These are phyloP conservation scores for Nomada lathburiana DNA, from an alignment of 2,888 invertebrate genomes.

Conservation along the genomic window DNA sequence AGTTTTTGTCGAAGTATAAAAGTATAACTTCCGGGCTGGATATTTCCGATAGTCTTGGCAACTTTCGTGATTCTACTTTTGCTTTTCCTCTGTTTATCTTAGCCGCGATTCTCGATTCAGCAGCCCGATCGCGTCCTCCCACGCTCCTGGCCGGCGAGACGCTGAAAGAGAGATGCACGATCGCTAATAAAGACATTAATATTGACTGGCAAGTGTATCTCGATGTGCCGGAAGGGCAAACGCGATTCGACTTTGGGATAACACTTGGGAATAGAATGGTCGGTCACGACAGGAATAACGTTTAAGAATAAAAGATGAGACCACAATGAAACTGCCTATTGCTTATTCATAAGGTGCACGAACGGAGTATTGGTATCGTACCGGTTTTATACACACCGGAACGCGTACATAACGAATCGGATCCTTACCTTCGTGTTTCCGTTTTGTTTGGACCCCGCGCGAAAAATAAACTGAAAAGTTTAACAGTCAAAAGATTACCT, in stretches of 20 bases:
- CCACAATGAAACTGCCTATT: conserved; percentile 71
- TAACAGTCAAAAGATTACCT: neutral
- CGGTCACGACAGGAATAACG: conserved; percentile 80
- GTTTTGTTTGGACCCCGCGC: conserved; percentile 18
- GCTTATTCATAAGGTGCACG: conserved; percentile 71
- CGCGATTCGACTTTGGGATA: conserved; percentile 74
- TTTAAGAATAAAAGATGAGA: conserved; percentile 77
- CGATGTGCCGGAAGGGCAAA: conserved; percentile 73
- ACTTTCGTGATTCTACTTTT: conserved; percentile 40
- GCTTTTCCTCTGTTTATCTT: conserved; percentile 56
- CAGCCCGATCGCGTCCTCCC: conserved; percentile 33
- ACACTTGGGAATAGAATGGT: conserved; percentile 78
- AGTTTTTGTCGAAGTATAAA: conserved; percentile 40
- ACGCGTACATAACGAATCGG: conserved; percentile 54
- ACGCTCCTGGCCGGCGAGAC: conserved; percentile 42
- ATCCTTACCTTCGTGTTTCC: conserved; percentile 38
- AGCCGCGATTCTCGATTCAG: conserved; percentile 21
- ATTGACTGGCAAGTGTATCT: conserved; percentile 79
- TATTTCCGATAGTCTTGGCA: conserved; percentile 1
- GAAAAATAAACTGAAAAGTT: conserved; percentile 24
- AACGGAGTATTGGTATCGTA: conserved; percentile 60
- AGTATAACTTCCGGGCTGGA: conserved; percentile 27
- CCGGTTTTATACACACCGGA: conserved; percentile 55
- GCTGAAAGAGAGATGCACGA: conserved; percentile 61
- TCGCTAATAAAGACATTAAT: conserved; percentile 83